Conservation (phyloP, 2,888 invertebrate genomes). For the Autographa pulchrina region DNA sequence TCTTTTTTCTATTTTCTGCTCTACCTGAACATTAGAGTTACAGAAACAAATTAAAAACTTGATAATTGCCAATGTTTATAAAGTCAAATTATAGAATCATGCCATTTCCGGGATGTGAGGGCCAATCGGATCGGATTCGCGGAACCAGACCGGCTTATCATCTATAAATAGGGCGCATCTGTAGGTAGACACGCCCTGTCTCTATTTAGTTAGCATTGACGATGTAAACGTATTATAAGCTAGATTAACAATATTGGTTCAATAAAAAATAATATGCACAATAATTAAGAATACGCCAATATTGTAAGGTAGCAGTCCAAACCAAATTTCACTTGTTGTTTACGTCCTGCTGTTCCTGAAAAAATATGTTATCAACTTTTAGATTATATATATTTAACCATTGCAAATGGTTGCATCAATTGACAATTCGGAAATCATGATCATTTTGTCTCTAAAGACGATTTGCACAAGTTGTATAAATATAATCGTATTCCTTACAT, state of each 20-base stretch:
- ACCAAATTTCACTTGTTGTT: too few relatives aligned
- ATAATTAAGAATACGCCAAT: too few relatives aligned
- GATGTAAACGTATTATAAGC: constrained; percentile 4
- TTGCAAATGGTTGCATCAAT: too few relatives aligned
- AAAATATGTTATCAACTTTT: too few relatives aligned
- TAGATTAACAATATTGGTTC: too few relatives aligned
- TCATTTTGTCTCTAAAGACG: neutral
- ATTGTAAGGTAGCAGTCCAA: too few relatives aligned
- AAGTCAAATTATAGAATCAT: constrained; percentile 47
- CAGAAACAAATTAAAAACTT: neutral
- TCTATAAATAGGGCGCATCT: constrained; percentile 67
- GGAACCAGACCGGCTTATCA: constrained; percentile 76
- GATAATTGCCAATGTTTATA: constrained; percentile 8
- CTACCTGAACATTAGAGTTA: neutral
- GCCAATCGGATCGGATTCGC: constrained; percentile 74
- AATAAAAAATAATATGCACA: too few relatives aligned
- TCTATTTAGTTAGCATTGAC: constrained; percentile 31
- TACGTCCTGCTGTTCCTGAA: too few relatives aligned
- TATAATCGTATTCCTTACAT: too few relatives aligned
- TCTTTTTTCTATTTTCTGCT: too few relatives aligned
- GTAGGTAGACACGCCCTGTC: constrained; percentile 62
- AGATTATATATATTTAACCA: too few relatives aligned
- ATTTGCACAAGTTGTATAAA: too few relatives aligned
- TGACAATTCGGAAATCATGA: neutral
- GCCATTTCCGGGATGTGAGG: constrained; percentile 72